Evolutionary conservation across 2,797 vertebrate species (phyloP).

Genomic region (Helicolenus hilgendorfi): DNA sequence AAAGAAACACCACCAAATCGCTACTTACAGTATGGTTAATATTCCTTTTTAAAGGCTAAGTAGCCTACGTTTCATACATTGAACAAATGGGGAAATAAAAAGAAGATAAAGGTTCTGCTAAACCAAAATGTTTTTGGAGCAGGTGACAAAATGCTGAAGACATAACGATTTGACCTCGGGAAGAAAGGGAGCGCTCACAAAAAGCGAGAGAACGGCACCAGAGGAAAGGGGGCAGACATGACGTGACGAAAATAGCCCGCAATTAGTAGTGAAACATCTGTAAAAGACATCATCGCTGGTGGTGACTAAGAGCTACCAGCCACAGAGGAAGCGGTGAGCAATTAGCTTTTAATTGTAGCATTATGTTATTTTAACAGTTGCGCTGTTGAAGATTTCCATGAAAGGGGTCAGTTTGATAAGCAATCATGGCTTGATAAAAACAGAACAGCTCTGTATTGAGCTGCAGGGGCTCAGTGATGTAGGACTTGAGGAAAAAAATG

Average conservation of each 20-base stretch:
- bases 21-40: background rate
- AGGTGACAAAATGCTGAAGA: slow-evolving; percentile 2
- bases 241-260: background rate
- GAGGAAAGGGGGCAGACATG: background rate
- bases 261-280: background rate
- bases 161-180: background rate
- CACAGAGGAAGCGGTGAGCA: background rate
- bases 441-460: background rate
- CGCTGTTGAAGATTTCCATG: background rate
- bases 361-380: background rate
- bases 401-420: background rate
- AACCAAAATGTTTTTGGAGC: background rate
- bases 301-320: background rate
- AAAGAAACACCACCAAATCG: background rate
- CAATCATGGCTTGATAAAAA: background rate
- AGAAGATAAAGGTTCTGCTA: background rate
- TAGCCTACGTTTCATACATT: background rate
- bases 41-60: no score
- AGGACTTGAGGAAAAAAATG: background rate
- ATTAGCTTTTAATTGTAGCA: background rate
- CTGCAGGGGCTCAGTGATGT: background rate
- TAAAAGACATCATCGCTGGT: background rate
- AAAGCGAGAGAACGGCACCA: background rate
- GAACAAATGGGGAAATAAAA: background rate
- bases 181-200: background rate